These are phyloP conservation scores for Lacerta agilis DNA, from an alignment of 2,797 vertebrate species.

Conservation along the genomic window DNA sequence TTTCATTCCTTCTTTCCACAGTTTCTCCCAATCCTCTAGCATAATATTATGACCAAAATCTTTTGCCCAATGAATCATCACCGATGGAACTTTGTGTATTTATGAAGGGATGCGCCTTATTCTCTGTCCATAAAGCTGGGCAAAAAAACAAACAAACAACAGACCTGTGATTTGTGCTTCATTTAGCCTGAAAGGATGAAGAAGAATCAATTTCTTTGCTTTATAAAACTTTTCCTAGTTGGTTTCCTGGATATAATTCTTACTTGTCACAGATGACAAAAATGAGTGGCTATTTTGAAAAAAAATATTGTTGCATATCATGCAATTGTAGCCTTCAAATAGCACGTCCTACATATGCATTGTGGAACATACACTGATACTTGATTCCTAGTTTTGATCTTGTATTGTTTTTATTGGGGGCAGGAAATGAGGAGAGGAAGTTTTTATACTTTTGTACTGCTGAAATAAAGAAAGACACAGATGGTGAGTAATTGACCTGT, in stretches of 20 bases:
- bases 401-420: neutral
- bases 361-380: neutral
- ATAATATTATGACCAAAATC: no score
- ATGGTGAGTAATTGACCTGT: neutral
- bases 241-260: neutral
- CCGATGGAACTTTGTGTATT: no score
- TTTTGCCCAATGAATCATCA: no score
- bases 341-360: neutral
- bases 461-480: neutral
- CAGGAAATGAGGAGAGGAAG: neutral
- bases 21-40: no score
- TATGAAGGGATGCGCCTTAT: no score
- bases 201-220: neutral
- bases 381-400: neutral
- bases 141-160: no score
- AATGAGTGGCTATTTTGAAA: neutral
- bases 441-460: neutral
- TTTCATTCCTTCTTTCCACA: no score
- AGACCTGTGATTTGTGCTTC: neutral
- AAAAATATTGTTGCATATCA: neutral
- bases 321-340: neutral
- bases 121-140: no score
- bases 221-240: neutral
- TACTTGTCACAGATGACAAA: neutral
- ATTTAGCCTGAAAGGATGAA: neutral